phyloP scores from a whole-genome alignment of 2,888 invertebrate species.

The Ctena decussata region DNA sequence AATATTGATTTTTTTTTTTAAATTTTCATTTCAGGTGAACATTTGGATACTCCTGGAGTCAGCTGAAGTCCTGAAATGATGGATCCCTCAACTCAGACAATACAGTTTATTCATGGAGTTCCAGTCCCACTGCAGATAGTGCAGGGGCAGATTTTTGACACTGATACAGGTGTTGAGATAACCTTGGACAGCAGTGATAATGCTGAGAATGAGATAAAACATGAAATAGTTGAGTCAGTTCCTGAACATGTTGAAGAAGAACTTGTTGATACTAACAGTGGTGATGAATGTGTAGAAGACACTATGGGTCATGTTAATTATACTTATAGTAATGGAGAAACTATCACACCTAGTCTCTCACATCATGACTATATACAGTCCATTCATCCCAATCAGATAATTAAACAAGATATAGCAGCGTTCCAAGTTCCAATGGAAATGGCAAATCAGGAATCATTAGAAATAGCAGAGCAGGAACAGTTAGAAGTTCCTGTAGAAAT shows the following conservation, averaged over 20 bases:
- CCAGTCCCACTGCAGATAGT: slow-evolving; percentile 44
- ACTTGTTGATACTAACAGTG: slow-evolving; percentile 21
- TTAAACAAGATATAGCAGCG: slow-evolving; percentile 11
- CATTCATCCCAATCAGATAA: slow-evolving; percentile 33
- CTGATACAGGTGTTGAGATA: neutral
- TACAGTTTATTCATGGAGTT: neutral
- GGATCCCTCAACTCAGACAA: neutral
- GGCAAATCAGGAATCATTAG: neutral
- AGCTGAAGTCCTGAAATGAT: neutral
- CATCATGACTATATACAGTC: slow-evolving; percentile 58
- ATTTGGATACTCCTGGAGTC: too few relatives aligned
- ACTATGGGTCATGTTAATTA: neutral
- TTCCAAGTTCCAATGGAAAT: neutral
- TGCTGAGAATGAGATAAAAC: neutral
- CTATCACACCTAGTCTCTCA: slow-evolving; percentile 53
- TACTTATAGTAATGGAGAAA: slow-evolving; percentile 4
- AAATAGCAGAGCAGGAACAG: neutral
- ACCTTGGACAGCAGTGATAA: neutral
- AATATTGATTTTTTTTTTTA: too few relatives aligned
- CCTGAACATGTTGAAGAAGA: slow-evolving; percentile 12
- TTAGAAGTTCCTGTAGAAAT: slow-evolving; percentile 6
- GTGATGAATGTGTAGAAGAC: slow-evolving; percentile 14
- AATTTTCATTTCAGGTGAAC: too few relatives aligned
- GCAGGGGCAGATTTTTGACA: slow-evolving; percentile 46
- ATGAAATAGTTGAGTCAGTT: neutral